Conservation (phyloP, 2,113 vertebrate genomes). For the Myiopsitta monachus region DNA sequence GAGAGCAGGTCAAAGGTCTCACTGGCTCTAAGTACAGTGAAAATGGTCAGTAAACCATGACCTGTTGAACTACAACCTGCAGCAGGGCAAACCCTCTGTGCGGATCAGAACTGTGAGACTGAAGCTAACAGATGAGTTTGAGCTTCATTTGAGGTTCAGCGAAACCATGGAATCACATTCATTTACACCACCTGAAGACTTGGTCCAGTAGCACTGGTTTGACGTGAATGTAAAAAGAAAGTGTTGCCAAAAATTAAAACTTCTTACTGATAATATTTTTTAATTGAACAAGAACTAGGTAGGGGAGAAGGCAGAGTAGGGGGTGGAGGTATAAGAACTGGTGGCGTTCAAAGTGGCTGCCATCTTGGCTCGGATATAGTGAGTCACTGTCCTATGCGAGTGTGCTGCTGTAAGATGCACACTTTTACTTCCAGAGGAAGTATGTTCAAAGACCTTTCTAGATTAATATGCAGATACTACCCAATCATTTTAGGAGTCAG, state of each 20-base stretch:
- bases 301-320: fast-evolving
- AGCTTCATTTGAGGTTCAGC: background rate
- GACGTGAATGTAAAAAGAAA: background rate
- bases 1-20: background rate
- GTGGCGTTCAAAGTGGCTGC: background rate
- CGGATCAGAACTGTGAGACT: background rate
- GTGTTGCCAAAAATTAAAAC: background rate
- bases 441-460: background rate
- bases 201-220: background rate
- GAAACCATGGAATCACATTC: background rate
- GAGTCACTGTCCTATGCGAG: background rate
- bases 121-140: background rate
- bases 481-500: background rate
- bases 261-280: background rate
- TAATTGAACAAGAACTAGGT: background rate
- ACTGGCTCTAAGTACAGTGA: background rate
- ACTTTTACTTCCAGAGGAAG: background rate
- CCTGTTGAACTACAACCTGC: background rate
- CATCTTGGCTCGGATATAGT: background rate
- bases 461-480: background rate
- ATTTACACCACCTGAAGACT: background rate
- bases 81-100: background rate
- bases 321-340: background rate
- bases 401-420: background rate
- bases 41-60: background rate